Evolutionary conservation across 1,140 invertebrate genomes (phyloP).

Genomic region (Helicoverpa armigera): DNA sequence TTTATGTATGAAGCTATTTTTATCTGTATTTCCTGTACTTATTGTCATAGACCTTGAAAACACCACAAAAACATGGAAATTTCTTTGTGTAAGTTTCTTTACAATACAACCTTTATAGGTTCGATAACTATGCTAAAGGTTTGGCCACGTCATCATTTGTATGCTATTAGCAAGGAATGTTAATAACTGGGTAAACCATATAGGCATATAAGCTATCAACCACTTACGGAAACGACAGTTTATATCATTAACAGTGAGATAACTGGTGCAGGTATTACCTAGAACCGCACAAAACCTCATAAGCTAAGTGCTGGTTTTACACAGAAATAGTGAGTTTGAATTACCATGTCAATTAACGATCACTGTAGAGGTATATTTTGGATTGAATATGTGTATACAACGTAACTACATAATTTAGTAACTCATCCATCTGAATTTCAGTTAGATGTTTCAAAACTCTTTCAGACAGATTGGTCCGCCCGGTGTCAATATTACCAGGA

Average conservation of each 20-base stretch:
- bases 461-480: too few species aligned
- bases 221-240: constrained; percentile 11
- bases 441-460: too few species aligned
- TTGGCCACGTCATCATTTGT: not conserved
- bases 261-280: not conserved
- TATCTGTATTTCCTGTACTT: constrained; percentile 18
- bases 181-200: not conserved
- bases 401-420: too few species aligned
- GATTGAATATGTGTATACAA: too few species aligned
- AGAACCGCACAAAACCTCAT: constrained; percentile 9
- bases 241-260: not conserved
- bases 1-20: not conserved
- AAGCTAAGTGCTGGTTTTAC: not conserved
- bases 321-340: not conserved
- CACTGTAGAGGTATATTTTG: too few species aligned
- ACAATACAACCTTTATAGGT: not conserved
- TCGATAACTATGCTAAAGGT: not conserved
- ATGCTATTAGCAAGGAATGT: not conserved
- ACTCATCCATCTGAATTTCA: too few species aligned
- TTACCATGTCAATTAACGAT: not conserved
- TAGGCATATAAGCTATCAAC: not conserved
- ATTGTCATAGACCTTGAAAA: constrained; percentile 1
- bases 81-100: not conserved
- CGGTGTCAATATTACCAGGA: too few species aligned
- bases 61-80: constrained; percentile 11